phyloP scores from a whole-genome alignment of 2,888 invertebrate genomes.

The Eristalis intricaria region DNA sequence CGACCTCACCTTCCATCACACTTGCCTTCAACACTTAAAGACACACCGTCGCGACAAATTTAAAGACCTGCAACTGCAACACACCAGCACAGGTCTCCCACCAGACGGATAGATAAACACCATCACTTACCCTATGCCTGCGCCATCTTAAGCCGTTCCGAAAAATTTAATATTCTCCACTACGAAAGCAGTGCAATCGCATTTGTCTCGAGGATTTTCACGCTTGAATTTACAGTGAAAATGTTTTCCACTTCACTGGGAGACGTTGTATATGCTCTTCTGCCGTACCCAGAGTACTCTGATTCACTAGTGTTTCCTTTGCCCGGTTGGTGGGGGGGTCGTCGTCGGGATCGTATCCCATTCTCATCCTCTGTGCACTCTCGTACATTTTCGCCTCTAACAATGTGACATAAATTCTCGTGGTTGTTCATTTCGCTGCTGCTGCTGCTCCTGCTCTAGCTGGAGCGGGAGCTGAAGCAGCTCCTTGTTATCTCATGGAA shows the following conservation, averaged over 20 bases:
- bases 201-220: constrained; percentile 51
- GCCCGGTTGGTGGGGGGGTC: background rate
- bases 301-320: background rate
- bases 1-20: no score
- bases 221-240: constrained; percentile 55
- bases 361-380: constrained; percentile 5
- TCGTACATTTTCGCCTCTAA: constrained; percentile 49
- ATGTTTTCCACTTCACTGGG: constrained; percentile 63
- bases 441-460: background rate
- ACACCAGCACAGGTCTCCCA: background rate
- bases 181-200: constrained; percentile 38
- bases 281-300: background rate
- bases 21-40: no score
- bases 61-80: background rate
- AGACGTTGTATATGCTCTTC: background rate
- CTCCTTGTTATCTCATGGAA: constrained; percentile 49
- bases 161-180: constrained; percentile 57
- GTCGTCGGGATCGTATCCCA: background rate
- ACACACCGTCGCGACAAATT: background rate
- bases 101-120: background rate
- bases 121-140: background rate
- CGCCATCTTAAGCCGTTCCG: background rate
- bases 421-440: constrained; percentile 53
- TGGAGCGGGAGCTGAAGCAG: background rate
- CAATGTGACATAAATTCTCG: constrained; percentile 66